These are phyloP conservation scores for Notodonta ziczac DNA, from an alignment of 2,888 invertebrate species.

Conservation along the genomic window DNA sequence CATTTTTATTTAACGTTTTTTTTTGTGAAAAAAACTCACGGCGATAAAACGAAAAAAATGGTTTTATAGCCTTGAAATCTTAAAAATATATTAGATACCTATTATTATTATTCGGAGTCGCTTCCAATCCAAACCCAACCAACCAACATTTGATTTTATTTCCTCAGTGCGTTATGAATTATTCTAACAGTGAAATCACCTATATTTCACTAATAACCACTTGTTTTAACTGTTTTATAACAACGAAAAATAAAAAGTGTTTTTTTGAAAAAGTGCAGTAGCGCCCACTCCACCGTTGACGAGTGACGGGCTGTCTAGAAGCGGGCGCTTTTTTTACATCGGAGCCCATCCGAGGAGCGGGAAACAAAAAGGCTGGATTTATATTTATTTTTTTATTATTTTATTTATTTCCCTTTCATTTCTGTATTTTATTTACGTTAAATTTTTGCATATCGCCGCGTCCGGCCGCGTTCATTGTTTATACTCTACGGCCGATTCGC, in stretches of 20 bases:
- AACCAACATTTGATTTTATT: too few relatives aligned
- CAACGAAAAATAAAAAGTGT: conserved; percentile 5
- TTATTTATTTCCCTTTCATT: conserved; percentile 79
- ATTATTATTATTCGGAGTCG: too few relatives aligned
- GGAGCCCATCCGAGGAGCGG: conserved; percentile 79
- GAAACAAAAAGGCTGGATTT: conserved; percentile 84
- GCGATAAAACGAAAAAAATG: too few relatives aligned
- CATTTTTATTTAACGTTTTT: too few relatives aligned
- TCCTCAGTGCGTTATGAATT: too few relatives aligned
- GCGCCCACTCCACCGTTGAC: conserved; percentile 35
- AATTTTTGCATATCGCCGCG: conserved; percentile 75
- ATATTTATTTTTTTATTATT: conserved; percentile 75
- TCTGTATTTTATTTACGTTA: conserved; percentile 73
- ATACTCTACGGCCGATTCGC: conserved; percentile 53
- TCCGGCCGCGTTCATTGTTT: conserved; percentile 45
- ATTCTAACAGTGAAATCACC: too few relatives aligned
- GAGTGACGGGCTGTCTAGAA: conserved; percentile 78
- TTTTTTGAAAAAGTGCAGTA: conserved; percentile 46
- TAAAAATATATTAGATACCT: too few relatives aligned
- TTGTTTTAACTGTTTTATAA: too few relatives aligned
- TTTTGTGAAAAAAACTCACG: too few relatives aligned
- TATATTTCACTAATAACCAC: too few relatives aligned
- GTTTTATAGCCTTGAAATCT: too few relatives aligned
- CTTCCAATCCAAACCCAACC: too few relatives aligned
- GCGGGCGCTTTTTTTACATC: conserved; percentile 82